Conservation (phyloP, 2,888 invertebrate species). For the Caenorhabditis sp. region DNA sequence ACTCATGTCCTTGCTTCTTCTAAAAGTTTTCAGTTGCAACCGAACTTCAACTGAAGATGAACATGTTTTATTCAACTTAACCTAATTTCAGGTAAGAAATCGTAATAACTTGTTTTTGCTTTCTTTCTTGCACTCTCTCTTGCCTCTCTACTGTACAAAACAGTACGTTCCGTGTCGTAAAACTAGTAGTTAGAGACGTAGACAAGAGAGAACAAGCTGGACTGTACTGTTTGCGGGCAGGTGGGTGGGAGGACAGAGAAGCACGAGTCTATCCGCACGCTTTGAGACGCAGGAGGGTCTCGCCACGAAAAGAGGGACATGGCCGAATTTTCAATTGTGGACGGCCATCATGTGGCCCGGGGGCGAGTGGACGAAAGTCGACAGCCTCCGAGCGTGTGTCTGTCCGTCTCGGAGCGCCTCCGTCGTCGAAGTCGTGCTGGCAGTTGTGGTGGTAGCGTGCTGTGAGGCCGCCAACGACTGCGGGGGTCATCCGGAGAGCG, state of each 20-base stretch:
- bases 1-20: background rate
- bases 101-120: background rate
- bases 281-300: constrained; percentile 21
- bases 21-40: background rate
- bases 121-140: background rate
- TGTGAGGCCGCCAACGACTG: constrained; percentile 26
- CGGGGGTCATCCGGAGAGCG: constrained; percentile 51
- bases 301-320: constrained; percentile 22
- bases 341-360: constrained; percentile 6
- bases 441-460: constrained; percentile 34
- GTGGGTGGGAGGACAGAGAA: constrained; percentile 35
- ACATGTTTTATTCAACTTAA: no score
- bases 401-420: constrained; percentile 28
- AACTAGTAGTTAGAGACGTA: background rate
- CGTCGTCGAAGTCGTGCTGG: constrained; percentile 40
- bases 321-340: constrained; percentile 37
- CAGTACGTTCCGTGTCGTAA: constrained; percentile 12
- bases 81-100: background rate
- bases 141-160: constrained; percentile 16
- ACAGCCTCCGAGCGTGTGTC: constrained; percentile 19
- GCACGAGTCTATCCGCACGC: constrained; percentile 4
- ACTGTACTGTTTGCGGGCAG: constrained; percentile 9
- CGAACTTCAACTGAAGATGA: no score
- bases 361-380: constrained; percentile 20
- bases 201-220: constrained; percentile 2